Percentiles rank a stretch among this genome's conserved stretches.
These are phyloP conservation scores for Branchinecta lindahli DNA, from an alignment of 1,140 invertebrate species.

Conservation along the genomic window DNA sequence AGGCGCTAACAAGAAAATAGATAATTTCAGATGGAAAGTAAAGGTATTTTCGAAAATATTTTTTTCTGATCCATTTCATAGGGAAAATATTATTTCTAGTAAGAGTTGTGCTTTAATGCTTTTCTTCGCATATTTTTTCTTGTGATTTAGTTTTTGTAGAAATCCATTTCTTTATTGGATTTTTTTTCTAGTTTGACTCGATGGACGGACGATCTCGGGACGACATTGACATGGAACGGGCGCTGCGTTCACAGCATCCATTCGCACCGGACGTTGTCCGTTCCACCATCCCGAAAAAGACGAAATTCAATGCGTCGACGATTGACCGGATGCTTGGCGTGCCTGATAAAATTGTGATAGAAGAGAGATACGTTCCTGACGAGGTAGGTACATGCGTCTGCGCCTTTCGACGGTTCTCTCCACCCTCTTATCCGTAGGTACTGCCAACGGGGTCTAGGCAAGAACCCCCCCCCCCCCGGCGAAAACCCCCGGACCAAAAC, in stretches of 20 bases:
- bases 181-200: conserved; percentile 1
- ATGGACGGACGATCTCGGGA: conserved; percentile 44
- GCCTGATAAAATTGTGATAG: conserved; percentile 76
- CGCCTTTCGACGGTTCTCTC: too few species aligned
- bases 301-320: conserved; percentile 50
- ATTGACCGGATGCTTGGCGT: conserved; percentile 67
- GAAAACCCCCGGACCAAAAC: too few species aligned
- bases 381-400: conserved; percentile 37
- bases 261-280: conserved; percentile 60
- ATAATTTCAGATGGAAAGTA: too few species aligned
- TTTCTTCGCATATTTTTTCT: too few species aligned
- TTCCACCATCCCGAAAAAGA: conserved; percentile 45
- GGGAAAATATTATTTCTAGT: too few species aligned
- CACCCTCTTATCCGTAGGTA: too few species aligned
- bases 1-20: too few species aligned
- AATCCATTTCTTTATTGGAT: neutral
- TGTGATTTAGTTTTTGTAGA: neutral
- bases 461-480: too few species aligned
- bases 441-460: too few species aligned
- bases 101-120: too few species aligned
- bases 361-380: conserved; percentile 78
- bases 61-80: too few species aligned
- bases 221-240: conserved; percentile 69
- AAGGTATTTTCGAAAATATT: too few species aligned
- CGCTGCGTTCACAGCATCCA: conserved; percentile 40